A percentile compares a stretch with the other conserved stretches of the same genome.
Conservation (phyloP, 2,797 vertebrate species). For the Cuniculus paca region DNA sequence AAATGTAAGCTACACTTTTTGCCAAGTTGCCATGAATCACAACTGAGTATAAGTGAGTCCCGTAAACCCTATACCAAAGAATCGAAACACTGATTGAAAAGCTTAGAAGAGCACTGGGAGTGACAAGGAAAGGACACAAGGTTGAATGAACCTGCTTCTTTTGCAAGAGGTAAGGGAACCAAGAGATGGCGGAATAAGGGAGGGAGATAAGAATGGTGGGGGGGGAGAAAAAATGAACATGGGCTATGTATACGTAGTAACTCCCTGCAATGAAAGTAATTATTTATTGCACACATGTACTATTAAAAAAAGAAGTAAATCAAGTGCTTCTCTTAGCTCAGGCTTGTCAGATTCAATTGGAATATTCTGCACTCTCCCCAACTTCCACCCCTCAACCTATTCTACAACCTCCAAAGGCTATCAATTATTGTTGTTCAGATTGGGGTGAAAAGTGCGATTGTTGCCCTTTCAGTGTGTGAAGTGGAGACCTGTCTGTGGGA, state of each 20-base stretch:
- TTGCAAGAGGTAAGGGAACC: background rate
- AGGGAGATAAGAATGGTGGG: background rate
- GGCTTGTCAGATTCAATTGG: background rate
- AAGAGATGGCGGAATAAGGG: background rate
- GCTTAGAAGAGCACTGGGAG: background rate
- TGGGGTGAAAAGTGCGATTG: background rate
- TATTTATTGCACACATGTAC: background rate
- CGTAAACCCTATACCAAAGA: background rate
- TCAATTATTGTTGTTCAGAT: background rate
- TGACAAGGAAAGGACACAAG: fast-evolving
- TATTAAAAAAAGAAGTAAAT: background rate
- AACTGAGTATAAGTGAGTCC: background rate
- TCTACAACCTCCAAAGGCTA: background rate
- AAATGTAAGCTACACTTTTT: background rate
- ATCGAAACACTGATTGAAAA: background rate
- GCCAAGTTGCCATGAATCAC: background rate
- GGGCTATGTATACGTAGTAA: too few species aligned
- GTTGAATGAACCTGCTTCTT: background rate
- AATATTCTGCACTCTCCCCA: background rate
- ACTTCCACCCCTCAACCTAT: background rate
- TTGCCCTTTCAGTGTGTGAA: background rate
- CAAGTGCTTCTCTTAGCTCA: background rate
- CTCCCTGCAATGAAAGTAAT: background rate
- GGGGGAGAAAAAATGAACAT: background rate
- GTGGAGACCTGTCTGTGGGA: background rate